Conservation (phyloP, 2,888 invertebrate species). For the Drosophila testacea region DNA sequence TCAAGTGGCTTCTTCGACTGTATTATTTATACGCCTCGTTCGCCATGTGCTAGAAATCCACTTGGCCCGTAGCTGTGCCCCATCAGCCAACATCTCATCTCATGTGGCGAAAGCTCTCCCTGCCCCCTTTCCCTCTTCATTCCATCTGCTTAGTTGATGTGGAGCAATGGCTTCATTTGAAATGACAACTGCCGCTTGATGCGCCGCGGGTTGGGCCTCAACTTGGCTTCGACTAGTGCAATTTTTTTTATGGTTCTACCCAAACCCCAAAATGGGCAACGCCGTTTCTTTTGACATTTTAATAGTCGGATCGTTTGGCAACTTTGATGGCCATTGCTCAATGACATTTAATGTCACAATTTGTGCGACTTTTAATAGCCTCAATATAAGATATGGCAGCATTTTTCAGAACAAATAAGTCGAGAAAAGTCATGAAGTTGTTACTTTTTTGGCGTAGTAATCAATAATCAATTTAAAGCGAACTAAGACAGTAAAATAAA, state of each 20-base stretch:
- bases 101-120: conserved; percentile 62
- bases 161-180: conserved; percentile 77
- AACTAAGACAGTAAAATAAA: background rate
- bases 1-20: conserved; percentile 68
- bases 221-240: conserved; percentile 40
- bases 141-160: conserved; percentile 40
- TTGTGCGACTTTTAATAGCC: conserved; percentile 61
- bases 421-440: background rate
- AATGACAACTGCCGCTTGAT: conserved; percentile 73
- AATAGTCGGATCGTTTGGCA: conserved; percentile 66
- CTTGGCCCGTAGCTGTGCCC: conserved; percentile 49
- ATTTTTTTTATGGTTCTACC: conserved; percentile 58
- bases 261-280: conserved; percentile 65
- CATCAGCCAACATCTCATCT: conserved; percentile 52
- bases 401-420: background rate
- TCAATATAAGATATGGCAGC: background rate
- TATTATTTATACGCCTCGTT: conserved; percentile 74
- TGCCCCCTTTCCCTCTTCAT: background rate
- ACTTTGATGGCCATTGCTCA: conserved; percentile 59
- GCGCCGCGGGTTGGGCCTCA: conserved; percentile 67
- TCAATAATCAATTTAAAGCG: background rate
- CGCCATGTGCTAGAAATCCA: conserved; percentile 74
- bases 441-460: background rate
- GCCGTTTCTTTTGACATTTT: conserved; percentile 74
- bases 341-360: conserved; percentile 75